Evolutionary conservation across 2,113 vertebrate species (phyloP), one percentile per base, ranked within the genome.

Genomic region (Corythoichthys haematopterus): DNA sequence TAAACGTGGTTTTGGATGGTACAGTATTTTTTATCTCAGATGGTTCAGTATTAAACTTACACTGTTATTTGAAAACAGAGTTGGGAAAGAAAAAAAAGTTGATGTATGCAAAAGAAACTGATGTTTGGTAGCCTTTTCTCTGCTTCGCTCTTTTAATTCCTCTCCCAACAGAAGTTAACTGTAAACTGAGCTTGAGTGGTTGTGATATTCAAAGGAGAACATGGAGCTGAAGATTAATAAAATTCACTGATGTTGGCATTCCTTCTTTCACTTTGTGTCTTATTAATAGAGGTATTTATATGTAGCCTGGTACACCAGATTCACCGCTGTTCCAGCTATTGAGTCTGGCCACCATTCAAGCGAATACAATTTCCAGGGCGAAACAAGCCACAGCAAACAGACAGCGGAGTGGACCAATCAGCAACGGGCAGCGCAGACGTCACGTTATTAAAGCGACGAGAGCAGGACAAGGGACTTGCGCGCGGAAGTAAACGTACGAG

Each of bases 221-320:
- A 72, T 81, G 80, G 84, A 89, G 80, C 81, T 89, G 82, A 88
- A 86, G 85, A 87, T 80, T 82, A 92, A 91, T 91, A 92, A 92
- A 91, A 87, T 87, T 91, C 86, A 91, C 89, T 84, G 85, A 91
- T 91, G 87, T 90, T 91, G 86, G 82, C 71, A 78, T 78, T 78
- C 76, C 74, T 69, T 6, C 66, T 38, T 72, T 84, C 38, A 76
- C 78, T 72, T 68, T 68, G 20, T 33, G 55, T 80, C 47, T 58
- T 74, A 28, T 55, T 80, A 28, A 28, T 28, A 0, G 20, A 28
- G 20, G 20, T n/a, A n/a, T n/a, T n/a, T n/a, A n/a, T n/a, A n/a
- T n/a, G n/a, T n/a, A n/a, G n/a, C n/a, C n/a, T n/a, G n/a, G n/a
- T n/a, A n/a, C n/a, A n/a, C n/a, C n/a, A n/a, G n/a, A n/a, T n/a